phyloP scores from a whole-genome alignment of 2,888 invertebrate species.

The Dysmachus trigonus region DNA sequence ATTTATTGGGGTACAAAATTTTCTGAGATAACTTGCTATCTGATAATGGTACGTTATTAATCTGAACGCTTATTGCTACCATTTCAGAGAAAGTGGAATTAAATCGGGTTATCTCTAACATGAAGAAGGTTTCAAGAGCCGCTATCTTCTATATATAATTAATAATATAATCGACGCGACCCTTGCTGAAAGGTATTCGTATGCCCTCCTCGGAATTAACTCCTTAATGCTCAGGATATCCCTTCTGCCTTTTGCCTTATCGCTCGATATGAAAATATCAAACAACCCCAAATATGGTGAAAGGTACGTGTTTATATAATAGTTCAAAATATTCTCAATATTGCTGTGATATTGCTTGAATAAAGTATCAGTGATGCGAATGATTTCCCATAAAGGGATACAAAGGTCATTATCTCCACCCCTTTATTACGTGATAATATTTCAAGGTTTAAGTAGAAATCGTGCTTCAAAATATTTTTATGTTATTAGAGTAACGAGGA shows the following conservation, averaged over 20 bases:
- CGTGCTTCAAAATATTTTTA: background rate
- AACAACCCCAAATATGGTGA: background rate
- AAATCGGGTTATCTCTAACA: slow-evolving; percentile 4
- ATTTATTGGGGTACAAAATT: slow-evolving; percentile 14
- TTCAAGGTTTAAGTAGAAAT: background rate
- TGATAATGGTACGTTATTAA: slow-evolving; percentile 27
- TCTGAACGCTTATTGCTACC: slow-evolving; percentile 5
- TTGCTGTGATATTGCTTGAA: background rate
- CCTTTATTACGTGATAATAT: background rate
- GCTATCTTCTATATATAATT: background rate
- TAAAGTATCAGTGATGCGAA: background rate
- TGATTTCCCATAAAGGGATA: background rate
- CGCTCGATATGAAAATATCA: background rate
- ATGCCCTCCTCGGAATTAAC: background rate
- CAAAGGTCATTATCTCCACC: background rate
- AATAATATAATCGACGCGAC: slow-evolving; percentile 16
- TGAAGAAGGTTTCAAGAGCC: background rate
- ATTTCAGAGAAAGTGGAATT: background rate
- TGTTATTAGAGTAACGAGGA: background rate
- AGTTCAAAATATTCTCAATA: background rate
- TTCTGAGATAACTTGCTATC: slow-evolving; percentile 11
- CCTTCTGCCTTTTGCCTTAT: background rate
- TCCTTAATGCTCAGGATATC: background rate
- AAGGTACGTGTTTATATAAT: background rate
- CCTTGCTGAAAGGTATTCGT: background rate